phyloP scores from a whole-genome alignment of 2,113 vertebrate genomes.

The Epinephelus moara region DNA sequence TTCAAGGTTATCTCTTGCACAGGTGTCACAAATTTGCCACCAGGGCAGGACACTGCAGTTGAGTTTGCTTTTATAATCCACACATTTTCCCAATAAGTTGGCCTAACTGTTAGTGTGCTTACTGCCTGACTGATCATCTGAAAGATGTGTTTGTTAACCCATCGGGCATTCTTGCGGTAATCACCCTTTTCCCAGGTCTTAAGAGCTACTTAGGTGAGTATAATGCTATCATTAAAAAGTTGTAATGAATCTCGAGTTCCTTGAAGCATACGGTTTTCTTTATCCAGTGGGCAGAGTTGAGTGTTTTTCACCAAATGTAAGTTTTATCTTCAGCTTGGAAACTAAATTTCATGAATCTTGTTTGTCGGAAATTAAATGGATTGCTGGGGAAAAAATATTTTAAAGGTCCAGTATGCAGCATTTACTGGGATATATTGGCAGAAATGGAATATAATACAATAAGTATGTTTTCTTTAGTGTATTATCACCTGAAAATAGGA shows the following conservation, averaged over 20 bases:
- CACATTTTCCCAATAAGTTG: neutral
- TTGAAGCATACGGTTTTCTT: neutral
- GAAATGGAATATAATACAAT: no score
- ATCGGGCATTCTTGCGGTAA: neutral
- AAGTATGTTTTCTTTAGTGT: no score
- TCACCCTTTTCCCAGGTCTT: neutral
- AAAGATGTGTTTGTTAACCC: neutral
- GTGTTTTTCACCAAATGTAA: neutral
- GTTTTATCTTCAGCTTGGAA: neutral
- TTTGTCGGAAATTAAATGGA: neutral
- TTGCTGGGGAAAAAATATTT: neutral
- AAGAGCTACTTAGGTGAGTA: neutral
- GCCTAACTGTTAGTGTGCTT: neutral
- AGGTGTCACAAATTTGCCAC: conserved; percentile 6
- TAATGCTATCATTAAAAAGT: neutral
- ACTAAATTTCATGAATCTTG: neutral
- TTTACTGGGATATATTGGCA: no score
- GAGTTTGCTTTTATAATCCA: neutral
- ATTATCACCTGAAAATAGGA: no score
- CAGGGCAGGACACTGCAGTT: neutral
- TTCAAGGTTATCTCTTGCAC: conserved; percentile 22
- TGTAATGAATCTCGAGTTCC: neutral
- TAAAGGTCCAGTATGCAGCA: neutral
- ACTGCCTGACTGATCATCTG: conserved; percentile 12
- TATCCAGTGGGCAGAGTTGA: neutral